Conservation (phyloP, 2,113 vertebrate genomes). For the Bettongia penicillata region DNA sequence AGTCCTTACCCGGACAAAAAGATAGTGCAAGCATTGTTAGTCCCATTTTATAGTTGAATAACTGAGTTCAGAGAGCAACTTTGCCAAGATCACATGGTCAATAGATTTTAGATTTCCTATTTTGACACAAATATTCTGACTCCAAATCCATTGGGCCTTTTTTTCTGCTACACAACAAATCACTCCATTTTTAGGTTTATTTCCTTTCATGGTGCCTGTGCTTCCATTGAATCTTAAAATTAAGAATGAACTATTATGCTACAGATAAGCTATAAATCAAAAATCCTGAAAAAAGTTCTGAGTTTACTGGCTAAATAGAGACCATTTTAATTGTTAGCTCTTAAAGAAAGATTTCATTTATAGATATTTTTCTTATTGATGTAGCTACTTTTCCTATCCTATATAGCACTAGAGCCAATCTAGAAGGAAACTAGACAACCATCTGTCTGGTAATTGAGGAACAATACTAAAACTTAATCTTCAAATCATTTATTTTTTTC, state of each 20-base stretch:
- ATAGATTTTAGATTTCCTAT: not conserved
- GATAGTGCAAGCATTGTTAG: not conserved
- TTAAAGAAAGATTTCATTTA: not conserved
- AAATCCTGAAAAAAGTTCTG: conserved; percentile 23
- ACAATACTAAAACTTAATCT: not conserved
- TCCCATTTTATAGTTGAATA: not conserved
- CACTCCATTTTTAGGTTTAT: conserved; percentile 61
- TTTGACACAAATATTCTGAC: not conserved
- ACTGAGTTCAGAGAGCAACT: not conserved
- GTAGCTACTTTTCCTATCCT: not conserved
- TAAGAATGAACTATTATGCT: conserved; percentile 32
- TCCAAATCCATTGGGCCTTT: not conserved
- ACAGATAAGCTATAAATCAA: conserved; percentile 26
- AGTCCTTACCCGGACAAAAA: not conserved
- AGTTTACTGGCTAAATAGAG: conserved; percentile 1
- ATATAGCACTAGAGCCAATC: not conserved
- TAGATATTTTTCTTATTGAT: not conserved
- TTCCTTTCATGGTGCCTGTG: conserved; percentile 60
- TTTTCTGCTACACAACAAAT: not conserved
- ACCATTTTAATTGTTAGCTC: not conserved
- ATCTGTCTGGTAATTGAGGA: not conserved
- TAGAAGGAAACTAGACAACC: not conserved
- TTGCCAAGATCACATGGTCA: not conserved
- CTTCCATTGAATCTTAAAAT: conserved; percentile 56
- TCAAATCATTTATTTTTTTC: not conserved